Base-by-base conservation (phyloP, 2,888 invertebrate genomes). In the Charanyca ferruginea region DNA sequence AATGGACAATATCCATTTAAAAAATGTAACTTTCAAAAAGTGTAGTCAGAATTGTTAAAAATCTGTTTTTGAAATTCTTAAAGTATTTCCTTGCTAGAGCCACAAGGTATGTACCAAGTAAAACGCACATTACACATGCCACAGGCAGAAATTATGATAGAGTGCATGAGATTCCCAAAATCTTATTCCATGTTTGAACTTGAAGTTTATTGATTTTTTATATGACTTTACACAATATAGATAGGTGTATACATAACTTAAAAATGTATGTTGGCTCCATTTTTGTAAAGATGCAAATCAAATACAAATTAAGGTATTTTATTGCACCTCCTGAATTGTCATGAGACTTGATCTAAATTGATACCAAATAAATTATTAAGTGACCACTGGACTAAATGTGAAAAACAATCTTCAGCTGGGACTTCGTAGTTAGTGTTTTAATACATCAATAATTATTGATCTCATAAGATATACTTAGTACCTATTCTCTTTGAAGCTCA, bases 21-120 rank as follows among this genome's bases (percentile, higher is more conserved):
- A 83, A 89, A 87, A 85, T 78, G 87, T 92, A 89, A 90, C 90
- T 91, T 91, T 90, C 87, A 89, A 86, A 91, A 91, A 91, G 90
- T 91, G 87, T 89, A 87, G 86, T 77, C 84, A 77, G 80, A 77
- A 72, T 73, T 77, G 69, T 76, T 64, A 64, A 69, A 60, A 64
- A 69, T 58, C 63, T 57, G 67, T 57, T 66, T 65, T 58, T 61
- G 52, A 58, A 66, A 65, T 52, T 47, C 18, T 66, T 68, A 41
- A 57, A 48, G 23, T 66, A 61, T 25, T 51, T 48, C 35, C 47
- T 54, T 60, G 47, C 55, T 44, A 45, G 48, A 55, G 18, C 55
- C 35, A 63, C 45, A 49, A 42, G 65, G 73, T 28, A 72, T 48
- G 61, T 72, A 64, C 49, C 48, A 58, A 64, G 22, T 55, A 54